Base-by-base conservation (phyloP, 2,113 vertebrate genomes). In the Hemicordylus capensis region DNA sequence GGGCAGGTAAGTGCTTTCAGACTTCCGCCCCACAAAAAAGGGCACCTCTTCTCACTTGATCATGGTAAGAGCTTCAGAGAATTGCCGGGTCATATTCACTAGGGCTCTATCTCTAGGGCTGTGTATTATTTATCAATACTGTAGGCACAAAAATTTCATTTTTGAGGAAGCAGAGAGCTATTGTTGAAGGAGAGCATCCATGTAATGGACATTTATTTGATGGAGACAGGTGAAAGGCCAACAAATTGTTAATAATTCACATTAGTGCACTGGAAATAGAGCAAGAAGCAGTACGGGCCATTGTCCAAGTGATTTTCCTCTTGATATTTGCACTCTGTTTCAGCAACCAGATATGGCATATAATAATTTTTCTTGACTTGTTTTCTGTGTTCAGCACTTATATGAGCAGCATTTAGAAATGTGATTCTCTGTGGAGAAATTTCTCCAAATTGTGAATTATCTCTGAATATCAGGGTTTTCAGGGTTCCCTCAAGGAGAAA, bases 141-240 rank as follows among this genome's bases (percentile, higher is more conserved):
- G 78, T 87, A 79, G 31, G 17, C 34, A 20, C 3, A 1, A 85
- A 8, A 51, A 24, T 11, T 12, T 3, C 4, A 8, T 0, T 83
- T 88, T 85, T 39, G 69, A 20, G 54, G 72, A 28, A 85, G 70
- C 42, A 76, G 59, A 86, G 28, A 26, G 39, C 69, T n/a, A 19
- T 2, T 67, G 4, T 73, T 84, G 78, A 58, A 42, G 59, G 84
- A 78, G 3, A 2, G 83, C 44, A 28, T n/a, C 72, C 26, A 69
- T 8, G 28, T 31, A 70, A 46, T 46, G n/a, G 22, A 5, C 56
- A 10, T 6, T 9, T 34, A 72, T 80, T 83, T 81, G 48, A 76
- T 90, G 84, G 83, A 76, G 58, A 0, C 5, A 1, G 59, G 44
- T 19, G 80, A 56, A 87, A 88, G 77, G 76, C 73, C 48, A 20